Percentiles rank a stretch among this genome's conserved stretches.
Conservation (phyloP, 2,888 invertebrate species). For the Bruchidius siliquastri region DNA sequence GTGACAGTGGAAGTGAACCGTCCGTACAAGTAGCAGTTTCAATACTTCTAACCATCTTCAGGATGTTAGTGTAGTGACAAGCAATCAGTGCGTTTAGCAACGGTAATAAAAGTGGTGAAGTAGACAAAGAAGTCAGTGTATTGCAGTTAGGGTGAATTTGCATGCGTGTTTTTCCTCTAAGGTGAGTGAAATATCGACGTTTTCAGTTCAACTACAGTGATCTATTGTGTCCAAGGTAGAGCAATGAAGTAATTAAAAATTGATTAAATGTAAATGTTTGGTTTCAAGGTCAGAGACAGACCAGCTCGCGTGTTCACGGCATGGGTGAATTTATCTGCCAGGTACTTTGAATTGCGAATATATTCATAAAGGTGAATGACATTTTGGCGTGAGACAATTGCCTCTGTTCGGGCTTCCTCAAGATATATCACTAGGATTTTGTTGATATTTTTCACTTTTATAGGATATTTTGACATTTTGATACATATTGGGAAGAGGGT, state of each 20-base stretch:
- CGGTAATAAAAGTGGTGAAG: neutral
- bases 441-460: too few relatives aligned
- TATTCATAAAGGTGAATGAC: neutral
- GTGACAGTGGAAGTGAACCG: too few relatives aligned
- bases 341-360: neutral
- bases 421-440: too few relatives aligned
- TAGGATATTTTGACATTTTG: too few relatives aligned
- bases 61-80: neutral
- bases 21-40: too few relatives aligned
- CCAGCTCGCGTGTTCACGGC: neutral
- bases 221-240: neutral
- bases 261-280: neutral
- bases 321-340: neutral
- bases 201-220: neutral
- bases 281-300: neutral
- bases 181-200: neutral
- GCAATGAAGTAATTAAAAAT: neutral
- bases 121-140: neutral
- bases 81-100: neutral
- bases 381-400: neutral
- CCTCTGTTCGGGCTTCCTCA: too few relatives aligned
- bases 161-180: neutral
- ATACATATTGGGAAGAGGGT: too few relatives aligned
- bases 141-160: neutral
- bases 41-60: neutral